These are phyloP conservation scores for Pelecanus crispus DNA, from an alignment of 2,113 vertebrate genomes.

Conservation along the genomic window DNA sequence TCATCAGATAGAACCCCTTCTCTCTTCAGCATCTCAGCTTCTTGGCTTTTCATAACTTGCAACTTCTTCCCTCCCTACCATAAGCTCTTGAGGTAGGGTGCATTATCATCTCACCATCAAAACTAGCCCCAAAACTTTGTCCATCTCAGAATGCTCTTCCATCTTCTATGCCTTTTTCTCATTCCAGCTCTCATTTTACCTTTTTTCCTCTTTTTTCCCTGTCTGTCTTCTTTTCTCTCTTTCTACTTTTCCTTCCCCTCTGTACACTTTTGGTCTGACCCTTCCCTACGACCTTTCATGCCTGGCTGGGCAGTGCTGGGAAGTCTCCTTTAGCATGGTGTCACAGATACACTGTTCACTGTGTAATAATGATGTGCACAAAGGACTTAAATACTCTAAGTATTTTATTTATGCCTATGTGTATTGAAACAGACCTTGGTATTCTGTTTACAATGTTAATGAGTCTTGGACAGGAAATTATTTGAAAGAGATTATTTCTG, in stretches of 20 bases:
- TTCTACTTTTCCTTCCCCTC: not conserved
- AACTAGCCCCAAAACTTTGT: not conserved
- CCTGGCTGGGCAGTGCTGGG: not conserved
- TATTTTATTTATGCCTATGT: not conserved
- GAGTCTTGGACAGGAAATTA: not conserved
- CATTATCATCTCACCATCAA: not conserved
- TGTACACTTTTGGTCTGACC: not conserved
- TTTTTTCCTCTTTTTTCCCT: not conserved
- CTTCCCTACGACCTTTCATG: not conserved
- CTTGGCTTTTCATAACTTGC: not conserved
- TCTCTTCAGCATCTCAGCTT: not conserved
- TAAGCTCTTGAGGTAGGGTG: fast-evolving
- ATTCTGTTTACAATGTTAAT: not conserved
- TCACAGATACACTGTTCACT: not conserved
- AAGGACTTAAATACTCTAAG: not conserved
- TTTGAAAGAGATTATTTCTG: not conserved
- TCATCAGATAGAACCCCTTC: not conserved
- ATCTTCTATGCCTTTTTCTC: not conserved
- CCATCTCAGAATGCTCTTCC: not conserved
- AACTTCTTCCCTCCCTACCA: not conserved
- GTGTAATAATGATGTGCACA: not conserved
- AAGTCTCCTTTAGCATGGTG: not conserved
- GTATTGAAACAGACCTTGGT: not conserved
- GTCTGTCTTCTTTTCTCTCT: not conserved
- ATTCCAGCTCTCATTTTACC: not conserved